Conservation (phyloP, 2,113 vertebrate genomes). For the Amphiprion ocellaris region DNA sequence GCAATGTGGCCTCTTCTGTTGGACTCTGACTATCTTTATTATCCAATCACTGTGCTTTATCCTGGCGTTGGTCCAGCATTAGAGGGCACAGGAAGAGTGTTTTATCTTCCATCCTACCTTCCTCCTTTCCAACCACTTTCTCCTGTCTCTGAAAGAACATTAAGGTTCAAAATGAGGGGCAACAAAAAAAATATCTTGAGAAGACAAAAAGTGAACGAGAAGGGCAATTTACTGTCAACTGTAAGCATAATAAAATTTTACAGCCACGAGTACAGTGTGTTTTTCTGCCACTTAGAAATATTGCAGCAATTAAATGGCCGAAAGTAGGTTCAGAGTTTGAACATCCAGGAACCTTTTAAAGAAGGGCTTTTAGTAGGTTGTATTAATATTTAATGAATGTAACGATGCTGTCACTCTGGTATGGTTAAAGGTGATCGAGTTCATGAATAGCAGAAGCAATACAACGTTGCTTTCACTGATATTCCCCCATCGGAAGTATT, state of each 20-base stretch:
- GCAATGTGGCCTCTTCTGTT: conserved; percentile 52
- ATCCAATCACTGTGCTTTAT: conserved; percentile 68
- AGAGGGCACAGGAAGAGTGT: conserved; percentile 59
- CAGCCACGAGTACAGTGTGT: conserved; percentile 25
- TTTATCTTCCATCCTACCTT: conserved; percentile 38
- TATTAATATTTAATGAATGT: conserved; percentile 20
- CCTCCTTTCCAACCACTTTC: conserved; percentile 40
- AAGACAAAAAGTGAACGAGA: conserved; percentile 33
- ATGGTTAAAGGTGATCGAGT: conserved; percentile 16
- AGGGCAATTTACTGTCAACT: conserved; percentile 43
- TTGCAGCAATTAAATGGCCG: conserved; percentile 53
- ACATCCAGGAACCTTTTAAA: conserved; percentile 17
- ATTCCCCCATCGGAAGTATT: background rate
- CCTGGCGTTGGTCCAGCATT: conserved; percentile 63
- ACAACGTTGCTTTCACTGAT: background rate
- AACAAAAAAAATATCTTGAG: background rate
- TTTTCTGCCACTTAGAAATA: conserved; percentile 44
- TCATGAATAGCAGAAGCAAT: background rate
- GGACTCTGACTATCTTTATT: conserved; percentile 66
- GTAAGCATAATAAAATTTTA: conserved; percentile 56
- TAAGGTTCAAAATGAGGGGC: conserved; percentile 6
- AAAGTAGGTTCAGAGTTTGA: conserved; percentile 29
- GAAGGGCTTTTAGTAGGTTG: background rate
- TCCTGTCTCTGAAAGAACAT: conserved; percentile 46
- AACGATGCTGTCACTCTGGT: conserved; percentile 14